Percentiles rank a stretch among this genome's conserved stretches.
Conservation (phyloP, 1,140 invertebrate species). For the Ostrea denselamellosa region DNA sequence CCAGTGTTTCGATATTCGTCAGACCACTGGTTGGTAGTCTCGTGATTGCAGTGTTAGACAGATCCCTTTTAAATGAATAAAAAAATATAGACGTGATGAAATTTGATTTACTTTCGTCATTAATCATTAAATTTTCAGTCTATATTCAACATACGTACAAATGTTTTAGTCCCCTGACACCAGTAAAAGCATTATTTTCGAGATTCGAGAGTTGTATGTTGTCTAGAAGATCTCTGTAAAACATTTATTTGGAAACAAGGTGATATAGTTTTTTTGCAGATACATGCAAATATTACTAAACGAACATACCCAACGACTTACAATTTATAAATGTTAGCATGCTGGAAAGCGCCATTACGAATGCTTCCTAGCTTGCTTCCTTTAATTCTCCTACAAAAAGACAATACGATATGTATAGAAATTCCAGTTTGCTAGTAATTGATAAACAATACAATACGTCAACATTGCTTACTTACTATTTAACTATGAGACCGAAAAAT, state of each 20-base stretch:
- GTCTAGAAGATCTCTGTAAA: conserved; percentile 84
- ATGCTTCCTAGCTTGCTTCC: conserved; percentile 83
- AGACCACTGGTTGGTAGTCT: conserved; percentile 87
- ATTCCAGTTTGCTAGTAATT: neutral
- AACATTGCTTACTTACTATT: neutral
- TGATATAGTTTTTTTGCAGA: neutral
- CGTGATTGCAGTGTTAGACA: conserved; percentile 87
- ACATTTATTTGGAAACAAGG: conserved; percentile 17
- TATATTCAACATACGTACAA: conserved; percentile 81
- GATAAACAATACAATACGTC: no score
- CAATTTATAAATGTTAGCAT: conserved; percentile 81
- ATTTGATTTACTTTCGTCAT: neutral
- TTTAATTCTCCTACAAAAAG: conserved; percentile 69
- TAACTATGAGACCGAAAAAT: neutral
- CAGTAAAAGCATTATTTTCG: conserved; percentile 84
- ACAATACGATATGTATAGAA: neutral
- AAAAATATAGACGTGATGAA: neutral
- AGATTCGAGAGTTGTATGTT: conserved; percentile 83
- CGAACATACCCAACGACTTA: neutral
- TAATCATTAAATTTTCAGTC: neutral
- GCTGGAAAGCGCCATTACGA: conserved; percentile 83
- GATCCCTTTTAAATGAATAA: conserved; percentile 81
- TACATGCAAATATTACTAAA: neutral
- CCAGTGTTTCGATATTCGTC: conserved; percentile 85
- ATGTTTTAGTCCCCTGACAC: conserved; percentile 82